A percentile compares a stretch with the other conserved stretches of the same genome.
Evolutionary conservation across 1,140 invertebrate genomes (phyloP).

Genomic region (Procambarus virginalis): DNA sequence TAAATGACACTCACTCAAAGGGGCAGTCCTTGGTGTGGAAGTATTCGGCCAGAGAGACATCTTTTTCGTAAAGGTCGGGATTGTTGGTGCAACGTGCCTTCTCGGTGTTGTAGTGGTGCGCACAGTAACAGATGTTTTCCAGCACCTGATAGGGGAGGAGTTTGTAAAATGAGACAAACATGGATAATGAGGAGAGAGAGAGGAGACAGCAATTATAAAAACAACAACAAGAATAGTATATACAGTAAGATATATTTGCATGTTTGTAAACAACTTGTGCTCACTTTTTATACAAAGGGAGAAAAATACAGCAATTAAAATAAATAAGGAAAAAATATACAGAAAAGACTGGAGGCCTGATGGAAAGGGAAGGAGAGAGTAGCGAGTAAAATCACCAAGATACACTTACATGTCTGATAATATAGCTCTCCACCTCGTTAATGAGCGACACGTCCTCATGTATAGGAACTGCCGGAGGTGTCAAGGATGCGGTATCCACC

Average conservation of each 20-base stretch:
- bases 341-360: not conserved
- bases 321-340: not conserved
- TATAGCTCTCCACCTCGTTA: conserved; percentile 71
- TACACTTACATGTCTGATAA: conserved; percentile 67
- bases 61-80: conserved; percentile 72
- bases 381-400: not conserved
- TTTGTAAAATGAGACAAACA: too few species aligned
- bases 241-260: too few species aligned
- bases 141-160: conserved; percentile 67
- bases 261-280: too few species aligned
- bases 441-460: conserved; percentile 72
- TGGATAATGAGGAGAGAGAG: too few species aligned
- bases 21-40: conserved; percentile 71
- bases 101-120: conserved; percentile 76
- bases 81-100: conserved; percentile 71
- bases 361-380: too few species aligned
- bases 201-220: too few species aligned
- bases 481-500: conserved; percentile 78
- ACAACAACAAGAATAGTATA: too few species aligned
- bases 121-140: conserved; percentile 77
- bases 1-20: conserved; percentile 71
- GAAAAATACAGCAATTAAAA: too few species aligned
- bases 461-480: conserved; percentile 74
- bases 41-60: conserved; percentile 74
- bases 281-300: too few species aligned